phyloP scores from a whole-genome alignment of 1,140 invertebrate species.

The Acromyrmex charruanus region DNA sequence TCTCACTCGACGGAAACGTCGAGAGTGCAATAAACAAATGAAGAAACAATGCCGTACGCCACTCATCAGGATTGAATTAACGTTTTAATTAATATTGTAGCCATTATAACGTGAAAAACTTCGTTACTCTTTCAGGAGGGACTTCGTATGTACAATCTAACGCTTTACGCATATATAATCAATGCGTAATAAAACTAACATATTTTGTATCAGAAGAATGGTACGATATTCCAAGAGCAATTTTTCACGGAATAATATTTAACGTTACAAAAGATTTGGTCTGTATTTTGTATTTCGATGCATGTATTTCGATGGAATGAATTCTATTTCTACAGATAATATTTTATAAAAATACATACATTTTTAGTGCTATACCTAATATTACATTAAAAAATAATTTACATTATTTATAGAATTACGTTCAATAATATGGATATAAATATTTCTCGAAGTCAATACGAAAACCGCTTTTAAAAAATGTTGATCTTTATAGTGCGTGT shows the following conservation, averaged over 20 bases:
- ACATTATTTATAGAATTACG: neutral
- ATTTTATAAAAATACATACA: neutral
- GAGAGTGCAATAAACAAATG: slow-evolving; percentile 45
- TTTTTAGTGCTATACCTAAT: neutral
- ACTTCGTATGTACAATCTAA: neutral
- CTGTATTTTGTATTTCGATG: neutral
- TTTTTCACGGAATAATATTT: slow-evolving; percentile 1
- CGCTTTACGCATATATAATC: neutral
- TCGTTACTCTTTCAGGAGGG: neutral
- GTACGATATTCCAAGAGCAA: neutral
- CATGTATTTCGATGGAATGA: neutral
- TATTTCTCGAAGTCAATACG: neutral
- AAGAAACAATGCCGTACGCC: slow-evolving; percentile 1
- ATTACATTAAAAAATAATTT: neutral
- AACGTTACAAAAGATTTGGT: slow-evolving; percentile 1
- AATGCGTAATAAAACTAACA: slow-evolving; percentile 7
- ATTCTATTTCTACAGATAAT: neutral
- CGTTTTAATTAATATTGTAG: slow-evolving; percentile 39
- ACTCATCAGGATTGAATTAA: slow-evolving; percentile 27
- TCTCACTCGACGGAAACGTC: neutral
- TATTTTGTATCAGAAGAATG: slow-evolving; percentile 32
- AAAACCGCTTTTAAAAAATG: neutral
- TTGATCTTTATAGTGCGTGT: slow-evolving; percentile 27
- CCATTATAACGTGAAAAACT: slow-evolving; percentile 14
- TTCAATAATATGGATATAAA: neutral